phyloP scores from a whole-genome alignment of 2,888 invertebrate species.

The Gymnocheta viridis region DNA sequence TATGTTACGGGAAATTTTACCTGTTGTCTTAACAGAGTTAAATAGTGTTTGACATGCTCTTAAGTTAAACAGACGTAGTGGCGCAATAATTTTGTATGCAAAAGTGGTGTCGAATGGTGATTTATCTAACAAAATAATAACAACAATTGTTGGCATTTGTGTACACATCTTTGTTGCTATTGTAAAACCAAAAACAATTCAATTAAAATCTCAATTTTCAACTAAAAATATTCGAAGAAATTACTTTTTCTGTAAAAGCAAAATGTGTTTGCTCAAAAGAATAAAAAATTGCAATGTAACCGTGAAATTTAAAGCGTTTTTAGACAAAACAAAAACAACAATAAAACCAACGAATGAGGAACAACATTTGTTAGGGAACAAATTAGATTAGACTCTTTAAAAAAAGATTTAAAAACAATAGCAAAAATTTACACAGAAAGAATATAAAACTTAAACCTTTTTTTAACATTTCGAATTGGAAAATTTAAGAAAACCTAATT shows the following conservation, averaged over 20 bases:
- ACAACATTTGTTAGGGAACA: slow-evolving; percentile 1
- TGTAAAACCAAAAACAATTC: slow-evolving; percentile 17
- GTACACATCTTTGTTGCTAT: neutral
- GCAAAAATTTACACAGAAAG: neutral
- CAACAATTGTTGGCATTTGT: neutral
- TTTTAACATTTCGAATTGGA: slow-evolving; percentile 56
- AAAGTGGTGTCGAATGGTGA: slow-evolving; percentile 10
- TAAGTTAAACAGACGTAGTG: slow-evolving; percentile 76
- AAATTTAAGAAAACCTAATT: slow-evolving; percentile 24
- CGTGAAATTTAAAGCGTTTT: slow-evolving; percentile 32
- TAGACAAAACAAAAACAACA: neutral
- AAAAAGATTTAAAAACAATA: neutral
- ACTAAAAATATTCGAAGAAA: neutral
- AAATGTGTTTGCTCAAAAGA: slow-evolving; percentile 27
- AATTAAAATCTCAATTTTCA: slow-evolving; percentile 24
- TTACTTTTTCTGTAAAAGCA: neutral
- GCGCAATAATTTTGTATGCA: slow-evolving; percentile 65
- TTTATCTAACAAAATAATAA: slow-evolving; percentile 31
- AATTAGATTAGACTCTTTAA: neutral
- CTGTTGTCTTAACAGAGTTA: slow-evolving; percentile 58
- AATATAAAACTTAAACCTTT: slow-evolving; percentile 55
- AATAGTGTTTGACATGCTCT: slow-evolving; percentile 76
- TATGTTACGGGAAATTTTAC: slow-evolving; percentile 73
- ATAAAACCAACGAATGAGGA: neutral
- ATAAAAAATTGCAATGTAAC: slow-evolving; percentile 12